These are phyloP conservation scores for Podotricha telesiphe DNA, from an alignment of 2,888 invertebrate species.

Conservation along the genomic window DNA sequence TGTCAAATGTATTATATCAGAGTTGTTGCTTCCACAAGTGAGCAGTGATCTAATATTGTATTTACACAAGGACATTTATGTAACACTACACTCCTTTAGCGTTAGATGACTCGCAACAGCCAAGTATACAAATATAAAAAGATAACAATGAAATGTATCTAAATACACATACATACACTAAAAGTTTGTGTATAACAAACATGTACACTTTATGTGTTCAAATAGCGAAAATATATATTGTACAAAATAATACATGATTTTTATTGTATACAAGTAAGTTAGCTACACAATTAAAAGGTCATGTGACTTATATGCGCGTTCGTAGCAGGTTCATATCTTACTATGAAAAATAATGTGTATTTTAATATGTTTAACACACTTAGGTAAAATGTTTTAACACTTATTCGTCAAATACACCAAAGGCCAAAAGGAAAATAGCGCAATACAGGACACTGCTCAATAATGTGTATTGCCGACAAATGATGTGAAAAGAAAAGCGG, in stretches of 20 bases:
- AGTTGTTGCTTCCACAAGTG: conserved; percentile 41
- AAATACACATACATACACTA: no score
- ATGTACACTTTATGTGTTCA: no score
- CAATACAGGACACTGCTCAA: conserved; percentile 41
- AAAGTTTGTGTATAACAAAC: no score
- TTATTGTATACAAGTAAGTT: no score
- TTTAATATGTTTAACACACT: no score
- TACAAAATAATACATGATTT: no score
- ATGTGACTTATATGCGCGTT: background rate
- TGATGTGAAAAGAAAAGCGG: conserved; percentile 64
- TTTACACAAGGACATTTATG: conserved; percentile 14
- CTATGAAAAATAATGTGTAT: background rate
- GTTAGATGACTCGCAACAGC: background rate
- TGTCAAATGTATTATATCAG: background rate
- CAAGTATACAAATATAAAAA: background rate
- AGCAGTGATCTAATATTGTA: conserved; percentile 38
- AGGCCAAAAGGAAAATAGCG: conserved; percentile 23
- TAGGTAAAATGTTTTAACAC: no score
- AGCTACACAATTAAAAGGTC: no score
- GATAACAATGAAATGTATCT: background rate
- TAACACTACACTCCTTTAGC: conserved; percentile 17
- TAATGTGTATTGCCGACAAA: conserved; percentile 76
- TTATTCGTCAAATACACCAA: background rate
- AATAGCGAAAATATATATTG: no score
- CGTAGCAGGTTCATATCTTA: background rate